Base-by-base conservation (phyloP, 1,140 invertebrate species). In the Drosophila pallidifrons region DNA sequence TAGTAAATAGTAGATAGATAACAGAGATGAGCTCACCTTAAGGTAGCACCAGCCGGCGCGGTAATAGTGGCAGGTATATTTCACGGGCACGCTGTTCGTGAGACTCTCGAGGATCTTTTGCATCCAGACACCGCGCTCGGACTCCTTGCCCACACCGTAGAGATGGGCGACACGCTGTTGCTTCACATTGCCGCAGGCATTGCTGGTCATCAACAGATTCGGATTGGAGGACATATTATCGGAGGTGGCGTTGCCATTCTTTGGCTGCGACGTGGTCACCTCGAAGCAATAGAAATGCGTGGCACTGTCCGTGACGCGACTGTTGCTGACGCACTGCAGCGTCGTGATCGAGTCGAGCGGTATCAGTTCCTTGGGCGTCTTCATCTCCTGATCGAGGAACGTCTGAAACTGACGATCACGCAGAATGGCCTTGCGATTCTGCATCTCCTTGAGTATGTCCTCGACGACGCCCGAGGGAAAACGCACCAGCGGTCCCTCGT, bases 1-100 rank as follows among this genome's bases (percentile, higher is more conserved):
- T 25, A 25, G 20, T 25, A 25, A 8, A 20, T 5, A 15, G 8
- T 1, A 1, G 4, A 4, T n/a, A 30, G 6, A 11, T 41, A 15
- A 3, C 4, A 35, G 1, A 13, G 38, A 45, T 1, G 5, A 49
- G 20, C 67, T 71, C 92, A 95, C 95, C 94, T 95, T 96, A 25
- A 96, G 86, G 83, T 95, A 96, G 67, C 94, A 94, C 95, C 95
- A 96, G 6, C 95, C 95, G 64, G 94, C 94, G 81, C 94, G 92
- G 8, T 94, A 94, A 72, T 94, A 95, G 75, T 95, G 94, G 2
- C 94, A 93, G 1, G 94, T 94, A 38, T 95, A 93, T 70, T 94
- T 94, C 0, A 93, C 77, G n/a, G 94, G 94, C 87, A 96, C 95
- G 28, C 93, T 92, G 35, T 93, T 92, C 1, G 95, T 96, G 10